Evolutionary conservation across 2,113 vertebrate genomes (phyloP).

Genomic region (Thalassoma bifasciatum): DNA sequence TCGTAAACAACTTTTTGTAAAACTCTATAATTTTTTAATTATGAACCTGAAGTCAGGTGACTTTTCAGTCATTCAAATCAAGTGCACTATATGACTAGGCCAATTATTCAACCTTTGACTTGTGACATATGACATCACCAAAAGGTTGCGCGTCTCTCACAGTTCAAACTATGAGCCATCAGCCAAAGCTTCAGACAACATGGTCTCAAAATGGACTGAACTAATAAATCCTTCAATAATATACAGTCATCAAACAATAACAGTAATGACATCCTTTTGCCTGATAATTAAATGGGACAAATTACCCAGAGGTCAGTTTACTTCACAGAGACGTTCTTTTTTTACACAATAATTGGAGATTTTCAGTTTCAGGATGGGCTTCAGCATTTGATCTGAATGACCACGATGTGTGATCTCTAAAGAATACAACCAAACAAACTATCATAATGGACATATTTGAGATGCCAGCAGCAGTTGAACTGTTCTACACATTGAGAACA

Average conservation of each 20-base stretch:
- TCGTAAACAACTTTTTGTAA: too few species aligned
- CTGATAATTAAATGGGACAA: not conserved
- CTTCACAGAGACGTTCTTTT: not conserved
- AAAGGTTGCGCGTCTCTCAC: slow-evolving; percentile 26
- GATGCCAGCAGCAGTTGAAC: not conserved
- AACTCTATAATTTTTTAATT: not conserved
- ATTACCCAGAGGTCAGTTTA: not conserved
- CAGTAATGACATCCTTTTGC: not conserved
- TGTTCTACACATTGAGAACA: not conserved
- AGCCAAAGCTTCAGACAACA: slow-evolving; percentile 30
- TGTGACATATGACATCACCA: slow-evolving; percentile 76
- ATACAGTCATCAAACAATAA: not conserved
- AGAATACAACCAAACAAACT: not conserved
- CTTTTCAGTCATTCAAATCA: slow-evolving; percentile 63
- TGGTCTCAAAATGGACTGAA: not conserved
- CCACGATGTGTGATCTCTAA: not conserved
- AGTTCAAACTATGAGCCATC: slow-evolving; percentile 19
- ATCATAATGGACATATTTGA: too few species aligned
- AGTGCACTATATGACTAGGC: slow-evolving; percentile 75
- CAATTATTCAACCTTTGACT: slow-evolving; percentile 71
- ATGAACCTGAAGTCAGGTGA: slow-evolving; percentile 61
- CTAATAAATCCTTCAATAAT: not conserved
- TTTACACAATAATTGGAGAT: not conserved
- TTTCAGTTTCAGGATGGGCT: not conserved
- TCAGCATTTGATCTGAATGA: not conserved